These are phyloP conservation scores for Drosophila meridiana DNA, from an alignment of 2,888 invertebrate species.

Conservation along the genomic window DNA sequence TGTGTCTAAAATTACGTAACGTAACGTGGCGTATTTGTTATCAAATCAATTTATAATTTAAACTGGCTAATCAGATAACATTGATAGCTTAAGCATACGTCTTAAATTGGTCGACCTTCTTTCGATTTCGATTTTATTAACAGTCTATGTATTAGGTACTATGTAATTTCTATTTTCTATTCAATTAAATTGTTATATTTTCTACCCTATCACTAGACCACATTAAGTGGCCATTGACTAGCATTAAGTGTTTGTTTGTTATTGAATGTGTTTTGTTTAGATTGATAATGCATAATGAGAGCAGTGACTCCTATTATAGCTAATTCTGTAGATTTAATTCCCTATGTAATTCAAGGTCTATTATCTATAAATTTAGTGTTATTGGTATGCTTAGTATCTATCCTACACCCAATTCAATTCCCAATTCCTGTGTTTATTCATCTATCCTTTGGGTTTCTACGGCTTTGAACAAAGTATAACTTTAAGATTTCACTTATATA, in stretches of 20 bases:
- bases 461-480: constrained; percentile 51
- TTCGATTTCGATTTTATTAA: constrained; percentile 66
- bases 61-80: constrained; percentile 9
- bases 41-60: constrained; percentile 40
- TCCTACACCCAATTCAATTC: constrained; percentile 7
- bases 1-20: constrained; percentile 31
- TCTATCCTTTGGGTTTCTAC: constrained; percentile 36
- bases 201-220: constrained; percentile 39
- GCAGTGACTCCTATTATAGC: constrained; percentile 29
- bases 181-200: constrained; percentile 56
- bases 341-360: constrained; percentile 32
- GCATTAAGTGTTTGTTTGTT: constrained; percentile 77
- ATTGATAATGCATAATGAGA: constrained; percentile 30
- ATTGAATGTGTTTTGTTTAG: constrained; percentile 65
- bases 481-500: constrained; percentile 46
- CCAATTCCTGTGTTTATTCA: constrained; percentile 19
- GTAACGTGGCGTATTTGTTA: constrained; percentile 42
- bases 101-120: constrained; percentile 23
- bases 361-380: constrained; percentile 44
- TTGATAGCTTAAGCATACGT: constrained; percentile 15
- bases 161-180: constrained; percentile 25
- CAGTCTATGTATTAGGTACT: constrained; percentile 29
- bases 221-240: constrained; percentile 48
- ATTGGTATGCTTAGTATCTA: constrained; percentile 29
- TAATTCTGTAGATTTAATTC: constrained; percentile 44